Percentiles rank a stretch among this genome's conserved stretches.
Conservation (phyloP, 2,888 invertebrate genomes). For the Camponotus fellah region DNA sequence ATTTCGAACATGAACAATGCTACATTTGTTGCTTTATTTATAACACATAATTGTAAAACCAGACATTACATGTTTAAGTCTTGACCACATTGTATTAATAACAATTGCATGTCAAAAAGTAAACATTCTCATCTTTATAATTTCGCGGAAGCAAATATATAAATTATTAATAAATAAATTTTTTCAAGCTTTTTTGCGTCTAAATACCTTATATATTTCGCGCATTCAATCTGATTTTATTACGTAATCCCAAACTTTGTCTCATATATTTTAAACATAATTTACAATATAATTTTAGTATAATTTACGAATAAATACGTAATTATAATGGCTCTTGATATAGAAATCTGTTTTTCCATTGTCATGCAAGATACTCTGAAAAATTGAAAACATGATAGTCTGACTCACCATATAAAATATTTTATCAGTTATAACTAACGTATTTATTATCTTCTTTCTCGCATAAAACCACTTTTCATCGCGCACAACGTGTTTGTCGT, state of each 20-base stretch:
- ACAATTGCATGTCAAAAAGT: not conserved
- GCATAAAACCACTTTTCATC: conserved; percentile 28
- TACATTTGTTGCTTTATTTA: not conserved
- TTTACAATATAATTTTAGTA: not conserved
- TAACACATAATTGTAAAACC: not conserved
- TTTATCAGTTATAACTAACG: conserved; percentile 27
- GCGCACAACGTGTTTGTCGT: conserved; percentile 1
- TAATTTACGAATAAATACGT: not conserved
- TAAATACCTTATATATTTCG: not conserved
- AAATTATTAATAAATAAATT: conserved; percentile 35
- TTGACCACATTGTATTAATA: not conserved
- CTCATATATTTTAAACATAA: not conserved
- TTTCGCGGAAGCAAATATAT: not conserved
- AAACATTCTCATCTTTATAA: conserved; percentile 15
- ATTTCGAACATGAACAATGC: not conserved
- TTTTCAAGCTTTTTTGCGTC: not conserved
- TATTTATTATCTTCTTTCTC: conserved; percentile 23
- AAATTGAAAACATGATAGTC: not conserved
- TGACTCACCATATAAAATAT: conserved; percentile 22
- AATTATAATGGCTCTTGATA: not conserved
- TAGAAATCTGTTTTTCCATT: not conserved
- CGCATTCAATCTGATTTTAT: not conserved
- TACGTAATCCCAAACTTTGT: not conserved
- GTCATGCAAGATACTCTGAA: not conserved
- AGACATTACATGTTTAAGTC: not conserved